Evolutionary conservation across 2,113 vertebrate species (phyloP), one percentile per base, ranked within the genome.

Genomic region (Ochotona curzoniae): DNA sequence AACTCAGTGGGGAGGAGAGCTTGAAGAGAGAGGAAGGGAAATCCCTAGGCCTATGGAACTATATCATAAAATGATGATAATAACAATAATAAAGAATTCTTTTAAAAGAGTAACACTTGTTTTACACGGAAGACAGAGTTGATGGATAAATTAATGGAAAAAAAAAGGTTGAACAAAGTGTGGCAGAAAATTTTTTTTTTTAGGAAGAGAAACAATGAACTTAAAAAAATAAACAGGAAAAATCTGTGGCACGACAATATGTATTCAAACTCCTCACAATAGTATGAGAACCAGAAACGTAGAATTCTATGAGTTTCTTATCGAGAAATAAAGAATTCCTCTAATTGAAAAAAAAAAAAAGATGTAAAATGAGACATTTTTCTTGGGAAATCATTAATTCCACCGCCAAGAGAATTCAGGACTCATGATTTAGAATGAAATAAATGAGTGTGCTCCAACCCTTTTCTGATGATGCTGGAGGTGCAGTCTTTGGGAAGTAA

Each of bases 311-410:
- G 38, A 49, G 76, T 11, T 63, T 35, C 69, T 23, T 61, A 8
- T 70, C 74, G 47, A 61, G 73, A 79, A 81, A 80, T 28, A 81
- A 89, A 90, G 8, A 86, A 32, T 5, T 78, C 26, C 63, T 86
- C 83, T 76, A 82, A 61, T 20, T 71, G n/a, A 66, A 90, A 75
- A 87, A 28, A 11, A 61, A 66, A 90, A 75, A 87, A 28, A 11
- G 54, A 60, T 57, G 28, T n/a, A 4, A 81, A 70, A 20, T 11
- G 9, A 91, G 69, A 67, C 35, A 14, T 1, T 12, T 83, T 87
- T 90, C 5, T 80, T 67, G 54, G 30, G 20, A 83, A 69, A 83
- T 63, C 32, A 44, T 13, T 83, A 79, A 86, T 60, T 66, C 47
- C 57, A 44, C 71, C 23, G 11, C 8, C 63, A 71, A 81, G 13